These are phyloP conservation scores for Dicentrarchus labrax DNA, from an alignment of 2,113 vertebrate species.

Conservation along the genomic window DNA sequence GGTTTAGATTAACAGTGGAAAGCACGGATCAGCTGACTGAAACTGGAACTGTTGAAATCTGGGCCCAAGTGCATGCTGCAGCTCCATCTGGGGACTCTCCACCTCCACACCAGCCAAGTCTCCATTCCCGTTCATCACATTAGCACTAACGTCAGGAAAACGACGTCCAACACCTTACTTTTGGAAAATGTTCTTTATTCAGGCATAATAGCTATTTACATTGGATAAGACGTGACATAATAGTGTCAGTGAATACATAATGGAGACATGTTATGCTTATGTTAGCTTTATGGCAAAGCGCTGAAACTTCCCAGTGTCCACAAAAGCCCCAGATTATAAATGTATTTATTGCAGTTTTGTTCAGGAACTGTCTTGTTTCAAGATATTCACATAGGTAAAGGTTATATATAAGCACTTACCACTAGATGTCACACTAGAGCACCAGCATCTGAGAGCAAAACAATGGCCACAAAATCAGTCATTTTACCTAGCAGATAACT, in stretches of 20 bases:
- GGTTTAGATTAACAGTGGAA: not conserved
- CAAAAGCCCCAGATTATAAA: too few relatives aligned
- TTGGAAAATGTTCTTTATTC: too few relatives aligned
- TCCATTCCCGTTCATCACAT: not conserved
- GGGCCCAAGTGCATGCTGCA: not conserved
- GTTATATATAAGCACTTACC: too few relatives aligned
- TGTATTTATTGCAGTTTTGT: not conserved
- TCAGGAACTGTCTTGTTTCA: not conserved
- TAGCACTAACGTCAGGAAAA: too few relatives aligned
- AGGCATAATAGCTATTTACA: not conserved
- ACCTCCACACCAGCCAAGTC: not conserved
- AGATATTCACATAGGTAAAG: not conserved
- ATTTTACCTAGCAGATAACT: too few relatives aligned
- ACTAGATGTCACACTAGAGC: too few relatives aligned
- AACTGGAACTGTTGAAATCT: not conserved
- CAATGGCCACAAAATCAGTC: too few relatives aligned
- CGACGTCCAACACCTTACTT: not conserved
- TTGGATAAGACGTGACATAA: not conserved
- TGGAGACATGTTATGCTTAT: not conserved
- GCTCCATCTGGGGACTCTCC: not conserved
- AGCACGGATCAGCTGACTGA: not conserved
- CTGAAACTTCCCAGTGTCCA: too few relatives aligned
- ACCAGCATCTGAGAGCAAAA: too few relatives aligned
- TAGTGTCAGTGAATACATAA: not conserved
- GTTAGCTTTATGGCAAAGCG: too few relatives aligned